Evolutionary conservation across 2,113 vertebrate species (phyloP).

Genomic region (Lathamus discolor): DNA sequence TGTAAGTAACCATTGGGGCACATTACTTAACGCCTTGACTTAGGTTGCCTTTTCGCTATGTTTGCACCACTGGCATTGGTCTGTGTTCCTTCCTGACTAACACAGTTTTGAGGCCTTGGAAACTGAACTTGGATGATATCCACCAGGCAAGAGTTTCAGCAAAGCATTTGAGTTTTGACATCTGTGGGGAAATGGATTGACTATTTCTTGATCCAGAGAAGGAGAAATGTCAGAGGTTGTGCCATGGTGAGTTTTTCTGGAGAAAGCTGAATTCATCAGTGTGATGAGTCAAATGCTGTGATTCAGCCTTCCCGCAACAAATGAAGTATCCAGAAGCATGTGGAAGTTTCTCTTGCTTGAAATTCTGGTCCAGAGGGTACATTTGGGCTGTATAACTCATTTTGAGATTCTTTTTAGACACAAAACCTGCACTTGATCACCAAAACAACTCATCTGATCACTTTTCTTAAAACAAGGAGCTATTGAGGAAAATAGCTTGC

Average conservation of each 20-base stretch:
- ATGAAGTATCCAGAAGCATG: neutral
- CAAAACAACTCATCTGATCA: neutral
- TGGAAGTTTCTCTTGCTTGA: neutral
- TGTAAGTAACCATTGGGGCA: neutral
- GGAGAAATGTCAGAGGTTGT: neutral
- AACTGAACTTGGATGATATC: neutral
- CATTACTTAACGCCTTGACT: neutral
- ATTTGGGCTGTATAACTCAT: neutral
- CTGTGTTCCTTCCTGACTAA: neutral
- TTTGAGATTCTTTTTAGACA: accelerated
- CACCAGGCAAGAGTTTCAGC: neutral
- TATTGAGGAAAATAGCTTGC: neutral
- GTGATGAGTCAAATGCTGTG: neutral
- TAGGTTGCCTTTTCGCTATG: neutral
- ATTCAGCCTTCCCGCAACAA: neutral
- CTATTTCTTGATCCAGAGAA: neutral
- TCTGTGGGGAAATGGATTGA: accelerated
- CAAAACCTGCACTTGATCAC: neutral
- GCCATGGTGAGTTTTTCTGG: neutral
- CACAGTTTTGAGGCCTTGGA: neutral
- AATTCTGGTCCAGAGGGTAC: neutral
- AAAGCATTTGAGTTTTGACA: neutral
- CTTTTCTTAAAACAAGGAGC: neutral
- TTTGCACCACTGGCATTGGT: neutral
- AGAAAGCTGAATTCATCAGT: neutral